Percentiles rank a stretch among this genome's conserved stretches.
phyloP scores from a whole-genome alignment of 2,113 vertebrate genomes.

The Gasterosteus nipponicus region DNA sequence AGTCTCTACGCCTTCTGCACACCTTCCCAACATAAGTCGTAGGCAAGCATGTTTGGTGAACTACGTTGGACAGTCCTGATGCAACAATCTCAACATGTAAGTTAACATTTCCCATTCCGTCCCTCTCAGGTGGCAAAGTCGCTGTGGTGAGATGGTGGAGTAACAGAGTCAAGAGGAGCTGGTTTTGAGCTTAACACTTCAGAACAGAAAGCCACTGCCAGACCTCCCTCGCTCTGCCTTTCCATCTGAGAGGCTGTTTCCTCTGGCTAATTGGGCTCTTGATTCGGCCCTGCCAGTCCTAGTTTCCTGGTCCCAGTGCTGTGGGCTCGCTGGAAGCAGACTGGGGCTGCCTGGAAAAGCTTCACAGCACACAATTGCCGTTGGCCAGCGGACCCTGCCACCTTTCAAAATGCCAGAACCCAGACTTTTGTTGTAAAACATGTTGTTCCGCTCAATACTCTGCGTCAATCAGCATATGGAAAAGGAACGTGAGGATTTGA shows the following conservation, averaged over 20 bases:
- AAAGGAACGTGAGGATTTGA: constrained; percentile 39
- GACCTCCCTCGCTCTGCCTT: constrained; percentile 48
- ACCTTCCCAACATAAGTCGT: not conserved
- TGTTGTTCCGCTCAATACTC: constrained; percentile 31
- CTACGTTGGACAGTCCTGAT: not conserved
- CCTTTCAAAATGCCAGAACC: constrained; percentile 56
- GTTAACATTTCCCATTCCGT: not conserved
- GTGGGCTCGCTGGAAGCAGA: constrained; percentile 56
- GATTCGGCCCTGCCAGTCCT: constrained; percentile 66
- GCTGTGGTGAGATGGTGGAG: constrained; percentile 12
- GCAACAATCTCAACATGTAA: not conserved
- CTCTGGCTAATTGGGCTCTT: constrained; percentile 58
- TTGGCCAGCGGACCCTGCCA: constrained; percentile 60
- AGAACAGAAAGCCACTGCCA: constrained; percentile 38
- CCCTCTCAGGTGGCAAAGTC: constrained; percentile 10
- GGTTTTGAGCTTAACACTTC: constrained; percentile 48
- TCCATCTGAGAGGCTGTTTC: constrained; percentile 57
- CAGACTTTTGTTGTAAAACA: constrained; percentile 73
- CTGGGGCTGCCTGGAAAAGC: constrained; percentile 56
- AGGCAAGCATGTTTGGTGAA: not conserved
- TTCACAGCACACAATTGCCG: constrained; percentile 71
- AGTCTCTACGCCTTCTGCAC: not conserved
- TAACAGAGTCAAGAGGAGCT: constrained; percentile 24
- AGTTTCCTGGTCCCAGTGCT: constrained; percentile 69
- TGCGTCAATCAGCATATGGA: constrained; percentile 57